Evolutionary conservation across 2,888 invertebrate species (phyloP), one percentile per base, ranked within the genome.

Genomic region (Julus scandinavius): DNA sequence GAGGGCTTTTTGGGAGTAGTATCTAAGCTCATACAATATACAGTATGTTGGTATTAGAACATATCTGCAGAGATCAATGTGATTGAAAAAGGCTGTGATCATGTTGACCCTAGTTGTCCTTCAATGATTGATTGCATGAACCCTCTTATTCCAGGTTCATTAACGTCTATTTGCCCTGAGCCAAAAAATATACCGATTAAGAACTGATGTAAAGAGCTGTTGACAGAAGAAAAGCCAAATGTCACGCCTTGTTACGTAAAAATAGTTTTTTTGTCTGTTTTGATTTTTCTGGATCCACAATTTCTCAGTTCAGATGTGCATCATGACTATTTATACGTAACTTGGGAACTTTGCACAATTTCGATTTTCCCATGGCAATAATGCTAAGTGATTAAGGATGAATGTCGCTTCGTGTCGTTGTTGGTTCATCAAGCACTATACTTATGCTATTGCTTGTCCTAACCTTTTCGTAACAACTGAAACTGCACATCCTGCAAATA

Each of bases 31-130:
- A 29, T 80, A 20, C 80, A 29, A 29, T 13, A 38, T 38, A 13
- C 80, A 80, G 20, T 72, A 29, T 20, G 20, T 72, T 11, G 80
- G 80, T 38, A 38, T 80, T 38, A 80, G 80, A 29, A n/a, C 72
- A 29, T 72, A 72, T 72, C 7, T 72, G 72, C 20, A 63, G 72
- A 72, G 72, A 72, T 29, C 72, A 72, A 72, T 72, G 29, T 29
- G 20, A 72, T 72, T 72, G 72, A 29, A 72, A 72, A 72, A 72
- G 29, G 29, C n/a, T 29, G 72, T 29, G 38, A 38, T 80, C 29
- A 38, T 80, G 80, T 38, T 38, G 80, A 11, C 72, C 29, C 72
- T 9, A 72, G 20, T 7, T 29, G 9, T 13, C 13, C 29, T 20
- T 80, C 80, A 29, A 29, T 20, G 2, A 72, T 72, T 9, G 72